Evolutionary conservation across 2,797 vertebrate species (phyloP).

Genomic region (Pogonophryne albipinna): DNA sequence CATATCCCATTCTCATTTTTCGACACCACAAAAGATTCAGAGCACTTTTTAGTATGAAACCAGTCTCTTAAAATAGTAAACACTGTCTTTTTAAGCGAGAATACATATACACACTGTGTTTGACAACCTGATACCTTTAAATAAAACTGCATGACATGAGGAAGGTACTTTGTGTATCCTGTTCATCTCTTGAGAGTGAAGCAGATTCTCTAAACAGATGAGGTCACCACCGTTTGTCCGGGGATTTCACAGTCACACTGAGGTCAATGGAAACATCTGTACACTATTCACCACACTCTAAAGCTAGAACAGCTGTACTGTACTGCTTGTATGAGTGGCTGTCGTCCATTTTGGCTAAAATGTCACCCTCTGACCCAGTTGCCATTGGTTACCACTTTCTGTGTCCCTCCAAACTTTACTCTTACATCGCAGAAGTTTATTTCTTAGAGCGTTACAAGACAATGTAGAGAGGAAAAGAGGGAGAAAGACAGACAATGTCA

Average conservation of each 20-base stretch:
- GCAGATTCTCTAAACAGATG: slow-evolving; percentile 8
- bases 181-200: slow-evolving; percentile 24
- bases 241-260: slow-evolving; percentile 35
- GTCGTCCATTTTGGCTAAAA: slow-evolving; percentile 52
- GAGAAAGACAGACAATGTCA: slow-evolving; percentile 14
- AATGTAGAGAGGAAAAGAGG: slow-evolving; percentile 16
- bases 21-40: slow-evolving; percentile 11
- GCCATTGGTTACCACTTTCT: slow-evolving; percentile 66
- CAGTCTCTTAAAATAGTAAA: slow-evolving; percentile 38
- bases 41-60: slow-evolving; percentile 40
- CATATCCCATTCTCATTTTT: slow-evolving; percentile 17
- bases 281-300: slow-evolving; percentile 21
- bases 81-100: slow-evolving; percentile 21
- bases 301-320: slow-evolving; percentile 37
- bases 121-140: slow-evolving; percentile 25
- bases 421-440: slow-evolving; percentile 50
- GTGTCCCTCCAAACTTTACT: slow-evolving; percentile 44
- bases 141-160: slow-evolving; percentile 24
- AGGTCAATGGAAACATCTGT: slow-evolving; percentile 40
- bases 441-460: slow-evolving; percentile 37
- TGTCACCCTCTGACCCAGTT: slow-evolving; percentile 72
- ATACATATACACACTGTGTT: slow-evolving; percentile 19
- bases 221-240: slow-evolving; percentile 23
- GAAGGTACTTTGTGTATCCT: slow-evolving; percentile 8
- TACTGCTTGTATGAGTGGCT: slow-evolving; percentile 49